Conservation (phyloP, 2,113 vertebrate genomes). For the human region GRCh38 chr7:47147501-47148000, state of each 20-base stretch:
- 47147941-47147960: not conserved
- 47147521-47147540: not conserved
- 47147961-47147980: not conserved
- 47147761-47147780: not conserved
- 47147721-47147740: too few relatives aligned
- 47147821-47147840: not conserved
- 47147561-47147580: not conserved
- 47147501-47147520: not conserved
- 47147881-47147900: not conserved
- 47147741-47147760: not conserved
- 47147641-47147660: not conserved
- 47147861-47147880: not conserved
- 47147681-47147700: not conserved
- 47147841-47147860: not conserved
- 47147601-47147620: not conserved
- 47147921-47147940: not conserved
- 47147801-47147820: not conserved
- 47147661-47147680: not conserved
- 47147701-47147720: not conserved
- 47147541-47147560: not conserved
- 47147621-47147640: not conserved
- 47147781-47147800: not conserved
- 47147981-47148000: not conserved
- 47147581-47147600: too few relatives aligned
- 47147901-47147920: not conserved